phyloP scores from a whole-genome alignment of 2,888 invertebrate species.

The Gortyna flavago region DNA sequence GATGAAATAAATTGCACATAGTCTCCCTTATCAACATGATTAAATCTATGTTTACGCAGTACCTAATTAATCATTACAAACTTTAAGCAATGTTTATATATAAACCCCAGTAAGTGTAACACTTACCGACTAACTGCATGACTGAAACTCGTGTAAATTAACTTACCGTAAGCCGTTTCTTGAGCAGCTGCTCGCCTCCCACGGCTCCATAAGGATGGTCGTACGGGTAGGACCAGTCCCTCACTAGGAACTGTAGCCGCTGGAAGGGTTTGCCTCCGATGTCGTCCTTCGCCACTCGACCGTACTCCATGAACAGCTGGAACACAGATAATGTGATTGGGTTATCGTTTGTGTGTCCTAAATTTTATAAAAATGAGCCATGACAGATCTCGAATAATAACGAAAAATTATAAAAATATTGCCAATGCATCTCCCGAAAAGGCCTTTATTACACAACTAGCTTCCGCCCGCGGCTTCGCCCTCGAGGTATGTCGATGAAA shows the following conservation, averaged over 20 bases:
- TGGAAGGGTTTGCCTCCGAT: slow-evolving; percentile 97
- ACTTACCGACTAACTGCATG: not conserved
- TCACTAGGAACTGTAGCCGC: slow-evolving; percentile 95
- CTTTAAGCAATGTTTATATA: not conserved
- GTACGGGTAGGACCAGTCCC: slow-evolving; percentile 99
- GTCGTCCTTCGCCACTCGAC: slow-evolving; percentile 96
- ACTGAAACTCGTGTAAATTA: not conserved
- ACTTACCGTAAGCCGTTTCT: slow-evolving; percentile 94
- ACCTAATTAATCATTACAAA: not conserved
- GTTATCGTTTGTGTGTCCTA: not conserved
- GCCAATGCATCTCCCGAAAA: not conserved
- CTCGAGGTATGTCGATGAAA: too few relatives aligned
- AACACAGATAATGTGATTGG: slow-evolving; percentile 10
- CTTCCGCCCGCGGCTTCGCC: too few relatives aligned
- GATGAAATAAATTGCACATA: not conserved
- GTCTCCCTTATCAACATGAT: not conserved
- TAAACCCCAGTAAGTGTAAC: not conserved
- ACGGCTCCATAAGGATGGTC: slow-evolving; percentile 96
- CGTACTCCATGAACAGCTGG: slow-evolving; percentile 99
- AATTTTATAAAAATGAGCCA: not conserved
- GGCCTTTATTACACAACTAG: too few relatives aligned
- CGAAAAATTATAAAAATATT: not conserved
- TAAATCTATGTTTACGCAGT: not conserved
- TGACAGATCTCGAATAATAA: not conserved
- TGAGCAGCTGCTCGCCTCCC: slow-evolving; percentile 96